A percentile compares a stretch with the other conserved stretches of the same genome.
These are phyloP conservation scores for Lucinisca nassula DNA, from an alignment of 2,888 invertebrate species.

Conservation along the genomic window DNA sequence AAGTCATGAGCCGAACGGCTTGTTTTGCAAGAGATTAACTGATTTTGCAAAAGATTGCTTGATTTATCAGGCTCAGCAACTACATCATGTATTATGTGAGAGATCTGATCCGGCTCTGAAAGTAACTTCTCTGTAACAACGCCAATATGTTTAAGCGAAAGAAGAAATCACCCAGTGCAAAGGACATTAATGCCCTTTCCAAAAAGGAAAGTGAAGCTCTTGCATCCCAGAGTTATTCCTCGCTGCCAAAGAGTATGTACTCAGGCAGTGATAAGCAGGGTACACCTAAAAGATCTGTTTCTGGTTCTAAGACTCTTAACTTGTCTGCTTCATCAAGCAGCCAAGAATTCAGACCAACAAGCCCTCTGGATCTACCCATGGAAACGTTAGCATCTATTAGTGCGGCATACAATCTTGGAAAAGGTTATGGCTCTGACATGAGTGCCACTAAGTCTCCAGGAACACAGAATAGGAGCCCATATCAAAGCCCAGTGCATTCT, in stretches of 20 bases:
- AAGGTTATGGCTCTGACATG: constrained; percentile 51
- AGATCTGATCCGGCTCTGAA: too few relatives aligned
- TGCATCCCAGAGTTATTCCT: constrained; percentile 66
- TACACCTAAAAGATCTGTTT: constrained; percentile 58
- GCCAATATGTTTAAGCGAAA: constrained; percentile 68
- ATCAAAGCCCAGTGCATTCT: constrained; percentile 69
- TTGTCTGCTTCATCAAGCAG: constrained; percentile 58
- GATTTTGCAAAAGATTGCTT: too few relatives aligned
- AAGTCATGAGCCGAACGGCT: too few relatives aligned
- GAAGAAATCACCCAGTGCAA: constrained; percentile 72
- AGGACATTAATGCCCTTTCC: constrained; percentile 63
- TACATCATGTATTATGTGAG: too few relatives aligned
- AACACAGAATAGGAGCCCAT: constrained; percentile 64
- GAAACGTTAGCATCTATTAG: constrained; percentile 80
- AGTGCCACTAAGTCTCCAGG: constrained; percentile 45
- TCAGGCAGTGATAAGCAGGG: constrained; percentile 34
- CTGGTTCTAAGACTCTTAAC: constrained; percentile 68
- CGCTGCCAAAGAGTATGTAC: constrained; percentile 68
- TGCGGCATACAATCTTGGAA: constrained; percentile 74
- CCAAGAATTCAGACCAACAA: constrained; percentile 75
- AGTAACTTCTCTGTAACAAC: too few relatives aligned
- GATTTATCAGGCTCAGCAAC: too few relatives aligned
- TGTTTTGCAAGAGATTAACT: too few relatives aligned
- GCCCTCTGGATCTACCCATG: constrained; percentile 83
- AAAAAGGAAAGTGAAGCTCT: constrained; percentile 55